Conservation (phyloP, 2,888 invertebrate species). For the Philonicus albiceps region DNA sequence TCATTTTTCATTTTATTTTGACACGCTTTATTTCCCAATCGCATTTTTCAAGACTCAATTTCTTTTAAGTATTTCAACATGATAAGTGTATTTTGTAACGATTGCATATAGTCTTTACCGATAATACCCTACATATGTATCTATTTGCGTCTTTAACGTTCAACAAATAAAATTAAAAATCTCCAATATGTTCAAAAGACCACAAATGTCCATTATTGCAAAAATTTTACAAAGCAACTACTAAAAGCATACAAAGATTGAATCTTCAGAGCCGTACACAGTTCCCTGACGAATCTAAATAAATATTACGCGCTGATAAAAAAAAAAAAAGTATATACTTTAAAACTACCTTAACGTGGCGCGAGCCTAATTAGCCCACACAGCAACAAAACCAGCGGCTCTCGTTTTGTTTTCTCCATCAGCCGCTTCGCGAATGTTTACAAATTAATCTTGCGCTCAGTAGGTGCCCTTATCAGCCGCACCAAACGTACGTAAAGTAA, state of each 20-base stretch:
- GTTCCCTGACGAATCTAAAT: background rate
- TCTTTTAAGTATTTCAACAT: background rate
- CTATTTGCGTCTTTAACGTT: background rate
- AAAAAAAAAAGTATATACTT: background rate
- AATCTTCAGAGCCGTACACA: background rate
- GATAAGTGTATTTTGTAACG: background rate
- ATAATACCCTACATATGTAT: background rate
- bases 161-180: background rate
- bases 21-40: too few species aligned
- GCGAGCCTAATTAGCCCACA: slow-evolving; percentile 4
- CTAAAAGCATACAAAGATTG: background rate
- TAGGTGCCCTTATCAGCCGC: background rate
- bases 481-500: background rate
- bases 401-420: background rate
- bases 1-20: background rate
- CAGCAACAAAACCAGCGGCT: background rate
- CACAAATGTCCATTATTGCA: background rate
- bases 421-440: background rate
- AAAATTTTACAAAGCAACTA: background rate
- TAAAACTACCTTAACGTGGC: background rate
- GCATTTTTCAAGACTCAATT: background rate
- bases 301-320: background rate
- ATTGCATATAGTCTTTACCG: background rate
- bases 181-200: background rate
- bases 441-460: slow-evolving; percentile 12